Evolutionary conservation across 64 coral and sea anemone species (phyloP), one percentile per base, ranked within the genome.

Genomic region (Pocillopora verrucosa): DNA sequence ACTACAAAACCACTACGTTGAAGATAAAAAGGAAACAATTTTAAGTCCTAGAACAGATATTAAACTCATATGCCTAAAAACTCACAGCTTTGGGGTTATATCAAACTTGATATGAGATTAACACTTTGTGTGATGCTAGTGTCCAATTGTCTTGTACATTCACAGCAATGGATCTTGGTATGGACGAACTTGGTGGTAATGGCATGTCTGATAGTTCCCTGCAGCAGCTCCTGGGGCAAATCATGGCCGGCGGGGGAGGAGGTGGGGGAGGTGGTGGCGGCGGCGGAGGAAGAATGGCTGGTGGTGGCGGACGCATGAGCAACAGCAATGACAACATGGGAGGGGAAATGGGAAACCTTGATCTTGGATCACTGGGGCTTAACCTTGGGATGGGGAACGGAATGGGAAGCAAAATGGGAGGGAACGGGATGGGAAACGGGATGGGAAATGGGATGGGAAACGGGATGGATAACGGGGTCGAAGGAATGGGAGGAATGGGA

Each of bases 161-260:
- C 2, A 14, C 59, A 83, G 82, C 59, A 67, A 91, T 75, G 82
- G 82, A 72, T 72, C 65, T 91, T 26, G 89, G 82, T 15, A 58
- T 83, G 38, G 86, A 92, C 65, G 90, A 92, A 22, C 79, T 92
- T 77, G 83, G 83, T 67, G 86, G 84, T 45, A 92, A 84, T 26
- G 83, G 75, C 6, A 79, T 92, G 72, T 92, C 90, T 25, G 90
- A 92, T 65, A 65, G 59, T 56, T 79, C 82, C 41, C 61, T 92
- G 77, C 90, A 92, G 80, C 84, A 77, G 86, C 61, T 92, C 73
- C 74, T 92, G 30, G 90, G 90, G 13, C 90, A 92, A 63, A 65
- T 92, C 11, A 86, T 92, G 75, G 61, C 20, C 34, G 84, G 73
- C 9, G 74, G 68, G 64, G 61, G 79, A 62, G 90, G 90, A 69